Evolutionary conservation across 2,113 vertebrate genomes (phyloP).

Genomic region (Cyanoliseus patagonus): DNA sequence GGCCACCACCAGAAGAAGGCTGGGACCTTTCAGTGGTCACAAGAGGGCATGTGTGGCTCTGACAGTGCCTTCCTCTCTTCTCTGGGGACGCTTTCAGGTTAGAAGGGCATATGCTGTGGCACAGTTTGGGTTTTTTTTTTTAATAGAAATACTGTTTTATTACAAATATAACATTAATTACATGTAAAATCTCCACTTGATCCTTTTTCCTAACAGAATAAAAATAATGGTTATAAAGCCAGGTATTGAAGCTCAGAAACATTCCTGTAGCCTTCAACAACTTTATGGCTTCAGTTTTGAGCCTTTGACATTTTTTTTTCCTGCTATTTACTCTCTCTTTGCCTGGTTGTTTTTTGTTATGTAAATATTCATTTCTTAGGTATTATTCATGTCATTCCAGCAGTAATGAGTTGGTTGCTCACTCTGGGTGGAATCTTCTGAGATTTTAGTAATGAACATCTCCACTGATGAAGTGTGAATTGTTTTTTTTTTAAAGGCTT

Average conservation of each 20-base stretch:
- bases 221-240: not conserved
- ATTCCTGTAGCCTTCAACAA: not conserved
- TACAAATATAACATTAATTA: not conserved
- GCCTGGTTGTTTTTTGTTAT: not conserved
- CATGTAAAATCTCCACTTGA: not conserved
- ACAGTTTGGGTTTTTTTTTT: not conserved
- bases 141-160: not conserved
- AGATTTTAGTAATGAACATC: not conserved
- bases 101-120: not conserved
- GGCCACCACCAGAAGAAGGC: not conserved
- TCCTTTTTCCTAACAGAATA: not conserved
- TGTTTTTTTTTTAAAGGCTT: not conserved
- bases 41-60: not conserved
- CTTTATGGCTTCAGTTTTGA: not conserved
- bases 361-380: not conserved
- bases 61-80: not conserved
- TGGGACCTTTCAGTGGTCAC: not conserved
- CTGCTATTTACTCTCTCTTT: not conserved
- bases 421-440: not conserved
- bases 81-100: not conserved
- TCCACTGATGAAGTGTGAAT: not conserved
- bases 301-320: not conserved
- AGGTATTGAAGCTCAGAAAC: not conserved
- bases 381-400: not conserved
- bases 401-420: not conserved